A percentile compares a stretch with the other conserved stretches of the same genome.
These are phyloP conservation scores for Columbina picui DNA, from an alignment of 2,113 vertebrate genomes.

Conservation along the genomic window DNA sequence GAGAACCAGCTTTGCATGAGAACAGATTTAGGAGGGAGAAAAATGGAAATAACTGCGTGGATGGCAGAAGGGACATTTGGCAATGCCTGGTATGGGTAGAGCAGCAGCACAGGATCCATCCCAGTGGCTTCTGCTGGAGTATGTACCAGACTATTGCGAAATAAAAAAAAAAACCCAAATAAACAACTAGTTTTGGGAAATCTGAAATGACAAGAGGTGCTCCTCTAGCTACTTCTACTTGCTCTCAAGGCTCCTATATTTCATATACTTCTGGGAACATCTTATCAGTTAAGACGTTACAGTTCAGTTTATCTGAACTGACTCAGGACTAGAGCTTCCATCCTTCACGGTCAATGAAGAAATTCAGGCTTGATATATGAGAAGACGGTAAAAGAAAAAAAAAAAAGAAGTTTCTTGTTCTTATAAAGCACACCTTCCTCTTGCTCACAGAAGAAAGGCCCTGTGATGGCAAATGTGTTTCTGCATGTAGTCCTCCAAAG, in stretches of 20 bases:
- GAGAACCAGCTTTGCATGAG: not conserved
- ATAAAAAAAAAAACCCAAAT: too few species aligned
- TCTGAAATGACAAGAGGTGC: not conserved
- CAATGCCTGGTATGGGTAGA: fast-evolving
- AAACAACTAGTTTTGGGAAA: not conserved
- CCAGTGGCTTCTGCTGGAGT: not conserved
- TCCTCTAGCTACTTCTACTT: not conserved
- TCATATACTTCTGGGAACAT: not conserved
- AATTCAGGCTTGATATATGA: not conserved
- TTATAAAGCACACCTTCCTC: not conserved
- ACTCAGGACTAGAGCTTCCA: too few species aligned
- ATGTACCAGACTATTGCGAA: not conserved
- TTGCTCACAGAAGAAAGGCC: not conserved
- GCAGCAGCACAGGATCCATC: fast-evolving
- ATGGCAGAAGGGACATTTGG: not conserved
- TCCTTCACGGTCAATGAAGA: not conserved
- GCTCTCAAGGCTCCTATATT: not conserved
- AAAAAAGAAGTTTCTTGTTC: not conserved
- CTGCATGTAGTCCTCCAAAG: not conserved
- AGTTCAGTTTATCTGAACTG: not conserved
- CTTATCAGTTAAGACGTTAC: not conserved
- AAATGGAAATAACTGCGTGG: not conserved
- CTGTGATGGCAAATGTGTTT: not conserved
- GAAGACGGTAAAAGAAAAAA: not conserved
- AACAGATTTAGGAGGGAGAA: not conserved